These are phyloP conservation scores for Syrista parreyssii DNA, from an alignment of 2,888 invertebrate species.

Conservation along the genomic window DNA sequence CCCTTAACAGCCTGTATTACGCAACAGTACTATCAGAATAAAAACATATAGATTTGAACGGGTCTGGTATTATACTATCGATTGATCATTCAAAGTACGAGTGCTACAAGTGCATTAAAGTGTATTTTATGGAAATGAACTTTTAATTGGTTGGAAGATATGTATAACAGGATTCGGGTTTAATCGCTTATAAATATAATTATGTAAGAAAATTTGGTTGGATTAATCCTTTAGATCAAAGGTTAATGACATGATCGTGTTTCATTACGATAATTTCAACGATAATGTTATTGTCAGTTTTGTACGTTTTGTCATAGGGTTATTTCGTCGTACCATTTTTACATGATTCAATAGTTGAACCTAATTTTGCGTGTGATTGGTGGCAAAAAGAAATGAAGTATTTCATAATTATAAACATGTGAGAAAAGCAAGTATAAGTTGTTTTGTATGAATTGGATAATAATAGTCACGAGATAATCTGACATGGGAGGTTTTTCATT, in stretches of 20 bases:
- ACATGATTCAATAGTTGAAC: not conserved
- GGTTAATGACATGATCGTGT: not conserved
- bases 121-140: too few species aligned
- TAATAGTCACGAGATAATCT: not conserved
- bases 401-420: not conserved
- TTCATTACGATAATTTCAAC: not conserved
- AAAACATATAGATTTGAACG: not conserved
- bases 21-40: not conserved
- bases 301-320: not conserved
- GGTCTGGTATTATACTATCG: not conserved
- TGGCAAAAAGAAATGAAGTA: not conserved
- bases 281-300: not conserved
- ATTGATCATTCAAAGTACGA: not conserved
- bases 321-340: not conserved
- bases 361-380: not conserved
- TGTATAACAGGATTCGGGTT: not conserved
- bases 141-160: not conserved
- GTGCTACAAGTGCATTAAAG: too few species aligned
- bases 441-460: not conserved
- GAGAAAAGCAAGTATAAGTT: not conserved
- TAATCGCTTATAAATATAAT: not conserved
- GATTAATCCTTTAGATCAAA: not conserved
- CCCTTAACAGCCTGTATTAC: not conserved
- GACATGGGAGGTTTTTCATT: not conserved
- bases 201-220: not conserved